phyloP scores from a whole-genome alignment of 2,888 invertebrate species.

The Drosophila neutralis region DNA sequence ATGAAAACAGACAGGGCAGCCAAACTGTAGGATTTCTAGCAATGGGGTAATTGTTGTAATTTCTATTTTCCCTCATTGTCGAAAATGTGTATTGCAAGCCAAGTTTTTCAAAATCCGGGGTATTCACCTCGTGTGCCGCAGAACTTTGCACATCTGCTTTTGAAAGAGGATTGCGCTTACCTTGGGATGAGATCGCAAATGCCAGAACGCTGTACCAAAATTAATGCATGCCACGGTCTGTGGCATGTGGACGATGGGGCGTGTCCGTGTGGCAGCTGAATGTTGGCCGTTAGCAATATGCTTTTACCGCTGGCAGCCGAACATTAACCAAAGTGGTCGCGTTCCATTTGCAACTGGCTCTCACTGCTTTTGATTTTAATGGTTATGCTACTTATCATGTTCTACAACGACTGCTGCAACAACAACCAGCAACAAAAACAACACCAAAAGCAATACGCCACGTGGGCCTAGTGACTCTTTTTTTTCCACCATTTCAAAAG shows the following conservation, averaged over 20 bases:
- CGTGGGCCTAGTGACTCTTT: conserved; percentile 13
- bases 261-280: conserved; percentile 26
- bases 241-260: conserved; percentile 31
- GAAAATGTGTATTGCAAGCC: conserved; percentile 7
- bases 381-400: conserved; percentile 79
- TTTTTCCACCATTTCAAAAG: not conserved
- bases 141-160: conserved; percentile 11
- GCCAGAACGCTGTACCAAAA: conserved; percentile 17
- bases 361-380: conserved; percentile 73
- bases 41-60: not conserved
- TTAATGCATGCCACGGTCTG: conserved; percentile 47
- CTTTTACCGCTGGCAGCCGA: conserved; percentile 61
- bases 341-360: conserved; percentile 72
- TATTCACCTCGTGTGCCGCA: conserved; percentile 9
- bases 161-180: conserved; percentile 2
- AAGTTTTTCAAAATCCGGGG: conserved; percentile 3
- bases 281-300: conserved; percentile 55
- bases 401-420: conserved; percentile 39
- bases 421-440: conserved; percentile 15
- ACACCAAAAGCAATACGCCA: not conserved
- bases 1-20: not conserved
- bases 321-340: conserved; percentile 78
- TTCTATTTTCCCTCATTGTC: not conserved
- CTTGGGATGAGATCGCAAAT: conserved; percentile 15
- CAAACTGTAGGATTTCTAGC: not conserved